Evolutionary conservation across 2,888 invertebrate species (phyloP), one percentile per base, ranked within the genome.

Genomic region (Tetheella fluctuosa): DNA sequence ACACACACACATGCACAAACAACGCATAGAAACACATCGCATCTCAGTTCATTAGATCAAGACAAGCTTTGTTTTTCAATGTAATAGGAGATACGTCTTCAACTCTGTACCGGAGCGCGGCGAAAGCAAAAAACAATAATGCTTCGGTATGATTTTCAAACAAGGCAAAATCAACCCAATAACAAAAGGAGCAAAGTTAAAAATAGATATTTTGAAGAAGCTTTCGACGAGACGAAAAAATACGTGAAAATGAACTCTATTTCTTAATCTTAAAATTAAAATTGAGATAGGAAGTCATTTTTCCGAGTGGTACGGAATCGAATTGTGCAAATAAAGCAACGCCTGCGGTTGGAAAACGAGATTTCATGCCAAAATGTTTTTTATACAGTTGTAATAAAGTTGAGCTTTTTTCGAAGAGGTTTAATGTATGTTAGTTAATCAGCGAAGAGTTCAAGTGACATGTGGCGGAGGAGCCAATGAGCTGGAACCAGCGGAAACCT

Each of bases 21-120:
- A 48, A 48, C 48, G 56, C 54, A 39, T 37, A 62, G 62, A 55
- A 55, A 20, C 48, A 48, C 52, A 54, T 39, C 39, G 39, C 56
- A 59, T 60, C 54, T 30, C 59, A 57, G 59, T 64, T 64, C 64
- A 64, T 65, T 66, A 64, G 52, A 56, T 58, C 58, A 23, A 57
- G 64, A 68, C 60, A 59, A 64, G 59, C 60, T 61, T 61, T 61
- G 63, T 66, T 61, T 68, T 59, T 59, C 55, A 58, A 61, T 58
- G 56, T 58, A 64, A 63, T 55, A 55, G 23, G 54, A 65, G 59
- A 62, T 52, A 63, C 23, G 25, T 17, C 28, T 20, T 15, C 25
- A 57, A 48, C 42, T 23, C 28, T 48, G 28, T 52, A 52, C 55
- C 59, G 64, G 39, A 52, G 58, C 48, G 54, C 28, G 30, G n/a